Evolutionary conservation across 2,888 invertebrate species (phyloP).

Genomic region (Corbicula japonica): DNA sequence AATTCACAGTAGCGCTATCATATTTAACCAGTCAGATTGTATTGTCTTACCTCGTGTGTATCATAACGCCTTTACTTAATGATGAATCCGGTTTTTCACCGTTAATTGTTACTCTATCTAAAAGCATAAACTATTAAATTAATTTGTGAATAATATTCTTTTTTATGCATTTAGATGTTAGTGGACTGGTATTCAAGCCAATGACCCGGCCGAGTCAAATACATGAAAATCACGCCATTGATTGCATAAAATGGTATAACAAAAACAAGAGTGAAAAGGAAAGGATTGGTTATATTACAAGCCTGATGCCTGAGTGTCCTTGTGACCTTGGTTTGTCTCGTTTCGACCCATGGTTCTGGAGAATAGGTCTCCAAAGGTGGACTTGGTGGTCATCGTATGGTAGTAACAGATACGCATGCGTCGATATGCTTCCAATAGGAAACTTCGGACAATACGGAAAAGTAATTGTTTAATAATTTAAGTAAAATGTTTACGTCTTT

Average conservation of each 20-base stretch:
- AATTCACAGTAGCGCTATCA: too few relatives aligned
- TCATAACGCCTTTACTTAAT: too few relatives aligned
- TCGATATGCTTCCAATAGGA: constrained; percentile 1
- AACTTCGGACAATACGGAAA: constrained; percentile 21
- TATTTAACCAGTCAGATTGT: too few relatives aligned
- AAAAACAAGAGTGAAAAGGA: not conserved
- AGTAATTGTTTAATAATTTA: constrained; percentile 4
- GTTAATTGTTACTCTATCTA: too few relatives aligned
- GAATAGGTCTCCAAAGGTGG: too few relatives aligned
- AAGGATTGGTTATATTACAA: not conserved
- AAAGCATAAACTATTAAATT: too few relatives aligned
- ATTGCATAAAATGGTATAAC: constrained; percentile 24
- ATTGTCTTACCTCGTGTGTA: too few relatives aligned
- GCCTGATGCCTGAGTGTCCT: constrained; percentile 32
- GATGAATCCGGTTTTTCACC: too few relatives aligned
- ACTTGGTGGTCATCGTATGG: too few relatives aligned
- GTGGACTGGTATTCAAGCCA: constrained; percentile 10
- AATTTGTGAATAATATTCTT: too few relatives aligned
- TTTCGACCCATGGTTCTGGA: constrained; percentile 31
- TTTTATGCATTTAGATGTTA: constrained; percentile 5
- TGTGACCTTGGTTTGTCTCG: constrained; percentile 18
- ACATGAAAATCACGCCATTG: not conserved
- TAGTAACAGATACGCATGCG: not conserved
- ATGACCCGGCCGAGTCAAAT: not conserved
- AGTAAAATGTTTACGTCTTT: not conserved